Conservation (phyloP, 2,888 invertebrate genomes). For the Pelosia muscerda region DNA sequence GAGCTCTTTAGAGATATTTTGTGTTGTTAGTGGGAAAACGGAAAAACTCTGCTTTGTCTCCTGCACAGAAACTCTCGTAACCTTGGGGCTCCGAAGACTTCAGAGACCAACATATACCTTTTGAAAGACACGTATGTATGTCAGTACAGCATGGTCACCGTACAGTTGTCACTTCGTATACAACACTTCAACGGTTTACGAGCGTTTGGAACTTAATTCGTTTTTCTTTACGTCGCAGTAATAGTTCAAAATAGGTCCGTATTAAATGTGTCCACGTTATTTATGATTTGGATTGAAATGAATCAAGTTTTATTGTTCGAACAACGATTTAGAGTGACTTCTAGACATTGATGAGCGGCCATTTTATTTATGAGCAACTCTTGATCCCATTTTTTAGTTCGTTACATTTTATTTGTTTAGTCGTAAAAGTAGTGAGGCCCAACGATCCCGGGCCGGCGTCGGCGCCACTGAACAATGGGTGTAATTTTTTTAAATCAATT, state of each 20-base stretch:
- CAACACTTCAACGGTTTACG: slow-evolving; percentile 62
- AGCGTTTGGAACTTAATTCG: slow-evolving; percentile 64
- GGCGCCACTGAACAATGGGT: slow-evolving; percentile 60
- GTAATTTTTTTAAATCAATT: slow-evolving; percentile 49
- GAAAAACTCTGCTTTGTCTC: no score
- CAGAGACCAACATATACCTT: no score
- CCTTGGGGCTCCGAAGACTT: no score
- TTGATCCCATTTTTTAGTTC: slow-evolving; percentile 78
- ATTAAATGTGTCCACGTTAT: slow-evolving; percentile 79
- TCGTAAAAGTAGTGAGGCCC: slow-evolving; percentile 50
- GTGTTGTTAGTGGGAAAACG: no score
- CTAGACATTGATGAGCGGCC: slow-evolving; percentile 70
- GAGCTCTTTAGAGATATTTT: no score
- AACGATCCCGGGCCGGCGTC: slow-evolving; percentile 54
- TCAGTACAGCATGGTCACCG: slow-evolving; percentile 51
- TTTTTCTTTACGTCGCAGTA: slow-evolving; percentile 75
- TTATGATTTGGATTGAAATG: slow-evolving; percentile 71
- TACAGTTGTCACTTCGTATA: slow-evolving; percentile 59
- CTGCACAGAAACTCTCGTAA: no score
- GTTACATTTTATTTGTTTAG: slow-evolving; percentile 65
- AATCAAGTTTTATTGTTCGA: slow-evolving; percentile 78
- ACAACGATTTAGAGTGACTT: slow-evolving; percentile 67
- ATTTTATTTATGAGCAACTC: slow-evolving; percentile 72
- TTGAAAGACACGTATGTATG: neutral
- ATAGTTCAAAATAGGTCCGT: slow-evolving; percentile 81